phyloP scores from a whole-genome alignment of 2,113 vertebrate species.

The Trachemys scripta region DNA sequence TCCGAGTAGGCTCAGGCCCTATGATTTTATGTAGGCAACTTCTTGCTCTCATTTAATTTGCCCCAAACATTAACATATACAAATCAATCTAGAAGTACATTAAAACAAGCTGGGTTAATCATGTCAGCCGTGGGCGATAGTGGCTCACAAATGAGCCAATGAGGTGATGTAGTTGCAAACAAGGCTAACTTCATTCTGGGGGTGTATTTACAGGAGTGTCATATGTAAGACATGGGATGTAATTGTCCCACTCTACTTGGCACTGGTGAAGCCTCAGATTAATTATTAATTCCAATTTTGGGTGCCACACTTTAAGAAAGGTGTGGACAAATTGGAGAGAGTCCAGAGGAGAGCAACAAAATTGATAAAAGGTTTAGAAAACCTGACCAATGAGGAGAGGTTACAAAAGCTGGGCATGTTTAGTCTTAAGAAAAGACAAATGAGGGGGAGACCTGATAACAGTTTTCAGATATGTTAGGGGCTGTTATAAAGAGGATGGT shows the following conservation, averaged over 20 bases:
- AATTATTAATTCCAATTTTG: neutral
- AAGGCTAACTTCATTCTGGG: neutral
- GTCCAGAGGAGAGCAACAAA: neutral
- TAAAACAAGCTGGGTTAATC: conserved; percentile 63
- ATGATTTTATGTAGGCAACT: neutral
- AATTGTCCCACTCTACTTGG: neutral
- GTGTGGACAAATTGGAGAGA: neutral
- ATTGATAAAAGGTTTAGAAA: neutral
- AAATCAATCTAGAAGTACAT: conserved; percentile 44
- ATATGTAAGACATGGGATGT: neutral
- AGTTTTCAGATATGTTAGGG: neutral
- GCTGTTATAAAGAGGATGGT: neutral
- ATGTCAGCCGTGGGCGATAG: neutral
- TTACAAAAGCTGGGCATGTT: neutral
- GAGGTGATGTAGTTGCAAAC: neutral
- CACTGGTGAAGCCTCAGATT: neutral
- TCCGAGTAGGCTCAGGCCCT: conserved; percentile 39
- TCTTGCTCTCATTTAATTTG: conserved; percentile 21
- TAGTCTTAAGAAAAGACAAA: neutral
- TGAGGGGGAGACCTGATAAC: neutral
- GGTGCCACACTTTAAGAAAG: neutral
- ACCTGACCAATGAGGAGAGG: neutral
- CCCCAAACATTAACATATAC: conserved; percentile 39
- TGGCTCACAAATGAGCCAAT: neutral
- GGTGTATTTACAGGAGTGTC: neutral